These are phyloP conservation scores for Camponotus floridanus DNA, from an alignment of 1,140 invertebrate species.

Conservation along the genomic window DNA sequence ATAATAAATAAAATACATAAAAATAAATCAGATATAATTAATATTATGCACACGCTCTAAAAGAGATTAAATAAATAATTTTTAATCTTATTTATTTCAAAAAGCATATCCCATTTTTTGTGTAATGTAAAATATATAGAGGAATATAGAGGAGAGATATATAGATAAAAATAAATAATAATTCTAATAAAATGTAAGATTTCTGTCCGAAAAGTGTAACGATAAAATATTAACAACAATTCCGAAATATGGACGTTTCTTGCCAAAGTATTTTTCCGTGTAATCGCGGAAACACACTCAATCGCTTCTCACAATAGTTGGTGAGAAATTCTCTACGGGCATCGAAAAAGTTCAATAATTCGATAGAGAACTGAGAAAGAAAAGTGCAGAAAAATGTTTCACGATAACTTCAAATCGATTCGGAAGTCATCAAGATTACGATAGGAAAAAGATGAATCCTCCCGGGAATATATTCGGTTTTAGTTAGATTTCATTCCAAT, in stretches of 20 bases:
- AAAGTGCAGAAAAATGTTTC: background rate
- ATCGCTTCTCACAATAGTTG: background rate
- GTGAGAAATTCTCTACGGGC: background rate
- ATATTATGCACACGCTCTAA: background rate
- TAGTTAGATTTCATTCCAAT: too few species aligned
- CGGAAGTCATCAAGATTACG: background rate
- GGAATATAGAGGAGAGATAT: background rate
- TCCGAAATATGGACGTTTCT: background rate
- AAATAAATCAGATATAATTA: constrained; percentile 8
- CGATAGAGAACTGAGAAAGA: background rate
- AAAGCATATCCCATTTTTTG: too few species aligned
- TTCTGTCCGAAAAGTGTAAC: background rate
- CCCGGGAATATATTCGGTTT: too few species aligned
- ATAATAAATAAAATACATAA: background rate
- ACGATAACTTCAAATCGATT: constrained; percentile 13
- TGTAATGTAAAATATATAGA: too few species aligned
- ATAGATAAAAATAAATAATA: background rate
- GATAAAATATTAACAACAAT: background rate
- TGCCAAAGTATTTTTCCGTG: constrained; percentile 4
- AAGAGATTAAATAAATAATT: constrained; percentile 3
- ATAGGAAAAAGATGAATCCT: background rate
- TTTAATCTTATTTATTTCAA: background rate
- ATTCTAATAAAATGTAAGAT: constrained; percentile 1
- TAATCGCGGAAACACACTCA: constrained; percentile 17
- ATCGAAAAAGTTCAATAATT: constrained; percentile 26